Conservation (phyloP, 2,113 vertebrate species). For the Centropus bengalensis region DNA sequence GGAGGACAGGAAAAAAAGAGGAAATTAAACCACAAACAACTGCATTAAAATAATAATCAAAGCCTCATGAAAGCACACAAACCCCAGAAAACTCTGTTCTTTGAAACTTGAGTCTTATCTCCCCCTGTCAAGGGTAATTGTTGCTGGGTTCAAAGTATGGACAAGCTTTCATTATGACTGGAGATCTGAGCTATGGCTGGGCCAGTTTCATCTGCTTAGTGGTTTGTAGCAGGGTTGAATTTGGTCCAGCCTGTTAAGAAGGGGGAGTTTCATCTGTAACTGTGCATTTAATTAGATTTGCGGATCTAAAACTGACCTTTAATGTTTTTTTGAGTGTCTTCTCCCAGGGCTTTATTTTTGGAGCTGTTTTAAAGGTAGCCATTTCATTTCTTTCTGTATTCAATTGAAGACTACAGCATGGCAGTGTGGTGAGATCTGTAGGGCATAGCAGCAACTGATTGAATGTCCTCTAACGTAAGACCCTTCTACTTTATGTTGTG, state of each 20-base stretch:
- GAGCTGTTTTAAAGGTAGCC: background rate
- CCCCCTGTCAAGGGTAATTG: constrained; percentile 44
- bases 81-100: background rate
- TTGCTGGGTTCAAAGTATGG: constrained; percentile 47
- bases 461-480: background rate
- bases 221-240: background rate
- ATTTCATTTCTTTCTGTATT: background rate
- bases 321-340: background rate
- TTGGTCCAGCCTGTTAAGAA: background rate
- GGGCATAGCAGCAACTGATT: background rate
- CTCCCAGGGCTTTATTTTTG: background rate
- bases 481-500: background rate
- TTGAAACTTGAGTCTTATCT: constrained; percentile 55
- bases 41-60: constrained; percentile 55
- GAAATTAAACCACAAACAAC: constrained; percentile 46
- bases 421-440: background rate
- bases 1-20: background rate
- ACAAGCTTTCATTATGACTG: constrained; percentile 16
- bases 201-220: background rate
- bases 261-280: background rate
- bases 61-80: background rate
- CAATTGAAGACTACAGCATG: background rate
- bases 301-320: background rate
- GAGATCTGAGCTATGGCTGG: background rate
- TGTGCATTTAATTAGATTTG: background rate